Base-by-base conservation (phyloP, 2,113 vertebrate genomes). In the Oncorhynchus kisutch region DNA sequence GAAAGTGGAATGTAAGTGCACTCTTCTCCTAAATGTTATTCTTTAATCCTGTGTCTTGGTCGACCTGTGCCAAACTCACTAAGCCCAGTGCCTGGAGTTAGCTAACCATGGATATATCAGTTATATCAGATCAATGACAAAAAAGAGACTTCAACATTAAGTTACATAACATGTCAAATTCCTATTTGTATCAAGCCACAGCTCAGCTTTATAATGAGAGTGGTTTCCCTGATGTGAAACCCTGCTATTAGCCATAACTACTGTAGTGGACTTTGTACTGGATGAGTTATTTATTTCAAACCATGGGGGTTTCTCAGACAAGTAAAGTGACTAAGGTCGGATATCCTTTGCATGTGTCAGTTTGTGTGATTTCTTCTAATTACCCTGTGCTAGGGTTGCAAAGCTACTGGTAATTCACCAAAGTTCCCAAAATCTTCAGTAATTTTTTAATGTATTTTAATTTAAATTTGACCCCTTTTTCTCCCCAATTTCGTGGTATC, bases 231-330 rank as follows among this genome's bases (percentile, higher is more conserved):
- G 70, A 67, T 79, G 18, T 80, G 31, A 81, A 81, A 49, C 9
- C 22, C n/a, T 45, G 2, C n/a, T 54, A 76, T 68, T 25, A 71
- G 73, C 27, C 67, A 54, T 72, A 24, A 81, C 76, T 57, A 82
- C 45, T 24, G 14, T 45, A 39, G 34, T 77, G 71, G 72, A 81
- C 75, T 84, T 83, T 86, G 82, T 81, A 83, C 59, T 78, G 75
- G 25, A 81, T 73, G 77, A 75, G 73, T 77, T 64, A 66, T 75
- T 73, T 59, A 82, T 86, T 78, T 86, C 65, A 74, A 74, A 82
- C 39, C 73, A 3, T 80, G 18, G 73, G 73, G 69, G 70, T 80
- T 84, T 86, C 70, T 51, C 73, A 84, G 60, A 9, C 16, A 70
- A 86, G 72, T 85, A 86, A 90, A 84, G 49, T 34, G 70, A 27